phyloP scores from a whole-genome alignment of 2,888 invertebrate species.

The Thyatira batis region DNA sequence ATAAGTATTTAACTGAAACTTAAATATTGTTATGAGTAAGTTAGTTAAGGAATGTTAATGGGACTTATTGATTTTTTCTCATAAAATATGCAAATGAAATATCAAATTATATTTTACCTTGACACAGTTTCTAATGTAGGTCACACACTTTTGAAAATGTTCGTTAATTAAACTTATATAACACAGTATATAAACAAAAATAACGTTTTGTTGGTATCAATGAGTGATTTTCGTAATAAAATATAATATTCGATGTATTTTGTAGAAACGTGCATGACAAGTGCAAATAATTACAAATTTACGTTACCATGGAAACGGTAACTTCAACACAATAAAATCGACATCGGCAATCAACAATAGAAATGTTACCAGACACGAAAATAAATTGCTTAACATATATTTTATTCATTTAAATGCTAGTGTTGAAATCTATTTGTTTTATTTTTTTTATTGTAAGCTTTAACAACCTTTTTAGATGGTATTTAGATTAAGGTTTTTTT shows the following conservation, averaged over 20 bases:
- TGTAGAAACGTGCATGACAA: neutral
- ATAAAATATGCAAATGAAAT: neutral
- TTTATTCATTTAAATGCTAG: no score
- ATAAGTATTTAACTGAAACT: no score
- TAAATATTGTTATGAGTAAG: no score
- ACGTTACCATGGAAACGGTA: conserved; percentile 5
- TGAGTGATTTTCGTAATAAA: neutral
- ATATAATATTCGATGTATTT: neutral
- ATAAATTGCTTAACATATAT: no score
- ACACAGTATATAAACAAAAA: neutral
- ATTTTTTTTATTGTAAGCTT: no score
- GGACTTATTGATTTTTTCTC: neutral
- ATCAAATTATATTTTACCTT: conserved; percentile 39
- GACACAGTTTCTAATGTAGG: conserved; percentile 32
- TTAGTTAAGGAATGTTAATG: no score
- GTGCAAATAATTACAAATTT: neutral
- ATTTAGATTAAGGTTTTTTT: no score
- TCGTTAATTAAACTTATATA: neutral
- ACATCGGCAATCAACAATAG: neutral
- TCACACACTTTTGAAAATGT: neutral
- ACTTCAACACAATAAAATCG: neutral
- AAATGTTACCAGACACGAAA: neutral
- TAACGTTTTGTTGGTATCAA: neutral
- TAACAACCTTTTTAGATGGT: no score
- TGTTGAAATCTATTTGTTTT: no score